These are phyloP conservation scores for Pachycephala philippinensis DNA, from an alignment of 2,113 vertebrate genomes.

Conservation along the genomic window DNA sequence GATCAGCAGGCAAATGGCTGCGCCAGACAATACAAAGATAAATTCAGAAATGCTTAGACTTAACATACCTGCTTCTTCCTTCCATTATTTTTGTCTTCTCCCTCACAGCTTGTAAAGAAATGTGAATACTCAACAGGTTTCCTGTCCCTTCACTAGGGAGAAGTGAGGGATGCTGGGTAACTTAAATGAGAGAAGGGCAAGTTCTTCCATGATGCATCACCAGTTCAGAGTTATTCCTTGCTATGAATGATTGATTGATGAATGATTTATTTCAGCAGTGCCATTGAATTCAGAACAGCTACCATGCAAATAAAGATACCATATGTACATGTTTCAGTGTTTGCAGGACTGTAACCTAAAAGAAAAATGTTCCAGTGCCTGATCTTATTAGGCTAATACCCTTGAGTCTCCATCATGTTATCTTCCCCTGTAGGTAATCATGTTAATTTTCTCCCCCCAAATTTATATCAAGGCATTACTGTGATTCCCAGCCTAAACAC, in stretches of 20 bases:
- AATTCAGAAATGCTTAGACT: neutral
- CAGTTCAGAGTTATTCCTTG: neutral
- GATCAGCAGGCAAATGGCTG: neutral
- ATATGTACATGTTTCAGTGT: neutral
- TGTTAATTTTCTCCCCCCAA: neutral
- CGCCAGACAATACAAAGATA: neutral
- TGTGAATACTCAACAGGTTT: neutral
- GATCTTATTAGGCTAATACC: neutral
- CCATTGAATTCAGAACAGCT: neutral
- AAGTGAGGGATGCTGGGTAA: neutral
- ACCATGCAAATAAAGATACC: neutral
- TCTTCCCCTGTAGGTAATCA: neutral
- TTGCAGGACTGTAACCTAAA: neutral
- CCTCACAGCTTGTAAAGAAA: neutral
- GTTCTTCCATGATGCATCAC: neutral
- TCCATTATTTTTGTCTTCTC: neutral
- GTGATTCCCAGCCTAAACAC: neutral
- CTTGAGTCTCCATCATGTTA: neutral
- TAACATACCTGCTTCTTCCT: neutral
- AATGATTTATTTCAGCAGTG: neutral
- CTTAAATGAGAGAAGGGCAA: neutral
- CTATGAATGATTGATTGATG: neutral
- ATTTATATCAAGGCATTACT: neutral
- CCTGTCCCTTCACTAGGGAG: neutral
- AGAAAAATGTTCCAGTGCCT: neutral